Conservation (phyloP, 2,113 vertebrate species). For the Sprattus sprattus region DNA sequence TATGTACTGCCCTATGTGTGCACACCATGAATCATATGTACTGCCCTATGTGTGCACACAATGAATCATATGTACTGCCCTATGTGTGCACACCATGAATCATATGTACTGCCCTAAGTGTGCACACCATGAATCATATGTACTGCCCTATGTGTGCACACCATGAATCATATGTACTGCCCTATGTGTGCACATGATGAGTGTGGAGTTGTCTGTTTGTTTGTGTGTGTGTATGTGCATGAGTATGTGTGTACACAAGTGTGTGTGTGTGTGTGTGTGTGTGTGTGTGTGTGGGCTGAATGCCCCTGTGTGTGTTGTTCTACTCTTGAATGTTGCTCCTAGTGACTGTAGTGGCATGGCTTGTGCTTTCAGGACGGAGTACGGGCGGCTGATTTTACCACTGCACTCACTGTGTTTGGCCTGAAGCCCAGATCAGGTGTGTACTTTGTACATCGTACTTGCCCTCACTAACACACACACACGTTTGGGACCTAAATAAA, state of each 20-base stretch:
- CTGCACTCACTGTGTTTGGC: conserved; percentile 81
- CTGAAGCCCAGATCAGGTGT: conserved; percentile 95
- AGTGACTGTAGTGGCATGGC: background rate
- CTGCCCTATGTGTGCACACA: too few species aligned
- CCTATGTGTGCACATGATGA: background rate
- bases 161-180: too few species aligned
- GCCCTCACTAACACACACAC: background rate
- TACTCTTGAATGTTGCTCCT: too few species aligned
- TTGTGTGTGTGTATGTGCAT: background rate
- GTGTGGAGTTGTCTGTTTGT: background rate
- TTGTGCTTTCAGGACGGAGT: conserved; percentile 64
- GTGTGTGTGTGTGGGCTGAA: background rate
- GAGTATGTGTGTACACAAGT: background rate
- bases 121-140: background rate
- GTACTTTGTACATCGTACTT: background rate
- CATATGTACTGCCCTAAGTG: too few species aligned
- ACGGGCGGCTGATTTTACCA: conserved; percentile 65
- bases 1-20: background rate
- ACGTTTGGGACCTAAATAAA: too few species aligned
- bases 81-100: too few species aligned
- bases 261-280: conserved; percentile 5
- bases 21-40: too few species aligned
- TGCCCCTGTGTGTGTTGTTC: background rate
- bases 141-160: background rate
- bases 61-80: too few species aligned